phyloP scores from a whole-genome alignment of 30 jellyfish, hydroid and myxozoan genomes.

The Morbakka virulenta region DNA sequence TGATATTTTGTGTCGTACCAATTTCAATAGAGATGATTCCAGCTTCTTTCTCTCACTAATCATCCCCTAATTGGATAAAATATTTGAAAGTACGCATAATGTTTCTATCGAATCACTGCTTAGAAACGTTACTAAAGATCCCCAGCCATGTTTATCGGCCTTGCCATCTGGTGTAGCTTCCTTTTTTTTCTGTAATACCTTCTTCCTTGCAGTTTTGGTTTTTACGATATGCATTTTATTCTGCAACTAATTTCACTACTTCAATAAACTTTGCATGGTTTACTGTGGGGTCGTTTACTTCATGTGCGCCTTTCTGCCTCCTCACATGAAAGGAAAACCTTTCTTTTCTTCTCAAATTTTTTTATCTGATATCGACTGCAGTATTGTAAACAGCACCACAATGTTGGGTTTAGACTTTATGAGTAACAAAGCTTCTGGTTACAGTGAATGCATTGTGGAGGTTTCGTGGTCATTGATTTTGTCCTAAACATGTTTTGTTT shows the following conservation, averaged over 20 bases:
- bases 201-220: neutral
- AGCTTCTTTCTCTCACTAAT: neutral
- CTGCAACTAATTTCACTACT: neutral
- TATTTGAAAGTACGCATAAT: neutral
- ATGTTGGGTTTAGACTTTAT: no score
- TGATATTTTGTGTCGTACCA: conserved; percentile 28
- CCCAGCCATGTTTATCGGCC: conserved; percentile 10
- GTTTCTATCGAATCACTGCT: neutral
- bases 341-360: neutral
- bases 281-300: no score
- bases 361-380: no score
- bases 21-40: neutral
- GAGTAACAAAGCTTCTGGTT: no score
- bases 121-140: conserved; percentile 16
- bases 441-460: no score
- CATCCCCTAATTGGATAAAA: neutral
- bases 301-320: no score
- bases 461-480: no score
- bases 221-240: neutral
- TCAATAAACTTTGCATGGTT: neutral
- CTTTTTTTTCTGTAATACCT: neutral
- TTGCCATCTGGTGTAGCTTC: neutral
- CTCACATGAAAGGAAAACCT: neutral
- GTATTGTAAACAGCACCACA: no score
- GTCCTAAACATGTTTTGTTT: no score